phyloP scores from a whole-genome alignment of 1,140 invertebrate species.

The Apolygus lucorum region DNA sequence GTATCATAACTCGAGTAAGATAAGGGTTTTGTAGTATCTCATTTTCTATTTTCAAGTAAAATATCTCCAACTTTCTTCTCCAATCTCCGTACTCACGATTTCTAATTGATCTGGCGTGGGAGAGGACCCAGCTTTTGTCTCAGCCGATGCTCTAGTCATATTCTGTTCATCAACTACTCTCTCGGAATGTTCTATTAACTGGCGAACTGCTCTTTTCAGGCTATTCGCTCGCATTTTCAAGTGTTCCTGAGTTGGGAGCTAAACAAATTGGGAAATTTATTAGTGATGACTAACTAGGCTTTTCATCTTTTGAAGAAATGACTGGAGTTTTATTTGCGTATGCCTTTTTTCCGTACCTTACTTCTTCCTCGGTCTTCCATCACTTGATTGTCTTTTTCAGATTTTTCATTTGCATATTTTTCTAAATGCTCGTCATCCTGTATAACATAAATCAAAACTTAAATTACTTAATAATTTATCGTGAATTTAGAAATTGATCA shows the following conservation, averaged over 20 bases:
- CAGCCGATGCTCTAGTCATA: constrained; percentile 32
- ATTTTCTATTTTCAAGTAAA: too few species aligned
- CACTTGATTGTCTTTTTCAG: constrained; percentile 49
- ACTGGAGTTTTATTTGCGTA: too few species aligned
- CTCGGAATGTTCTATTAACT: constrained; percentile 73
- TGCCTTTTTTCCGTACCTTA: too few species aligned
- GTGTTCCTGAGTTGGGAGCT: constrained; percentile 30
- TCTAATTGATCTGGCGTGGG: background rate
- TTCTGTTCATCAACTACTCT: constrained; percentile 51
- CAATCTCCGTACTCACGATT: constrained; percentile 4
- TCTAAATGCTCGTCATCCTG: constrained; percentile 43
- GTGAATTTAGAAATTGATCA: too few species aligned
- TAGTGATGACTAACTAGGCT: too few species aligned
- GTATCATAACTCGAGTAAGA: too few species aligned
- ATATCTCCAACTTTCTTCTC: too few species aligned
- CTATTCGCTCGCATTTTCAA: constrained; percentile 57
- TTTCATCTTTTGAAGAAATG: too few species aligned
- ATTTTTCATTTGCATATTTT: constrained; percentile 51
- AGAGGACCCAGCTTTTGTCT: background rate
- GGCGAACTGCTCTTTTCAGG: constrained; percentile 76
- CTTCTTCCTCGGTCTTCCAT: constrained; percentile 17
- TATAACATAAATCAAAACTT: constrained; percentile 19
- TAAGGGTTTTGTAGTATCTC: too few species aligned
- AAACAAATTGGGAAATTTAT: too few species aligned
- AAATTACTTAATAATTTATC: too few species aligned